A percentile compares a stretch with the other conserved stretches of the same genome.
Evolutionary conservation across 2,797 vertebrate species (phyloP).

Genomic region (Melanotaenia trifasciata): DNA sequence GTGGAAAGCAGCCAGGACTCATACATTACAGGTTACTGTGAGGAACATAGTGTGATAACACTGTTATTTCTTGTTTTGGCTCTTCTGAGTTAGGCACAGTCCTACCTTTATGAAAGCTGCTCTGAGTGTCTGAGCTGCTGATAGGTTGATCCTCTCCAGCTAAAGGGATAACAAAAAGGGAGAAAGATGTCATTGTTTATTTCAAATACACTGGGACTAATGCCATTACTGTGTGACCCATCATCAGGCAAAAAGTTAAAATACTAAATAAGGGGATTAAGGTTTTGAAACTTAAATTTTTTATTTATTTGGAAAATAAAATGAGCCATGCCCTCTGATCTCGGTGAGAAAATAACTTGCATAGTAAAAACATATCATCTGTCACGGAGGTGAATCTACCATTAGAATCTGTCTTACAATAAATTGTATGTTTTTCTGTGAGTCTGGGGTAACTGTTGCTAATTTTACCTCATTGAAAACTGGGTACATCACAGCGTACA

Average conservation of each 20-base stretch:
- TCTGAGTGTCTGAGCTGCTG: slow-evolving; percentile 97
- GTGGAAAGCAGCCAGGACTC: background rate
- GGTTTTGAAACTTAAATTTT: background rate
- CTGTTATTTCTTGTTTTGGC: background rate
- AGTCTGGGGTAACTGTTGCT: background rate
- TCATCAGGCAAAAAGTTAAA: background rate
- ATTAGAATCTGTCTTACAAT: background rate
- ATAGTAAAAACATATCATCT: background rate
- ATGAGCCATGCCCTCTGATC: background rate
- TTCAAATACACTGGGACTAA: background rate
- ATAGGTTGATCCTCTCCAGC: slow-evolving; percentile 98
- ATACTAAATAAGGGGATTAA: background rate
- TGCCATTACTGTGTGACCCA: background rate
- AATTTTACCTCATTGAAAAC: slow-evolving; percentile 96
- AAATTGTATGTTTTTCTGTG: background rate
- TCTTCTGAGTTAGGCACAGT: background rate
- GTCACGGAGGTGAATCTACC: background rate
- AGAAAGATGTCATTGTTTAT: slow-evolving; percentile 14
- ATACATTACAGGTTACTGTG: background rate
- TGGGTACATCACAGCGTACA: slow-evolving; percentile 98
- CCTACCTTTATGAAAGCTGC: slow-evolving; percentile 99
- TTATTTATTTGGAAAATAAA: background rate
- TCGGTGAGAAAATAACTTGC: background rate
- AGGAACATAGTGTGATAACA: background rate
- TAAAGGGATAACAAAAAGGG: slow-evolving; percentile 56